These are phyloP conservation scores for Hesperophylax magnus DNA, from an alignment of 1,140 invertebrate species.

Conservation along the genomic window DNA sequence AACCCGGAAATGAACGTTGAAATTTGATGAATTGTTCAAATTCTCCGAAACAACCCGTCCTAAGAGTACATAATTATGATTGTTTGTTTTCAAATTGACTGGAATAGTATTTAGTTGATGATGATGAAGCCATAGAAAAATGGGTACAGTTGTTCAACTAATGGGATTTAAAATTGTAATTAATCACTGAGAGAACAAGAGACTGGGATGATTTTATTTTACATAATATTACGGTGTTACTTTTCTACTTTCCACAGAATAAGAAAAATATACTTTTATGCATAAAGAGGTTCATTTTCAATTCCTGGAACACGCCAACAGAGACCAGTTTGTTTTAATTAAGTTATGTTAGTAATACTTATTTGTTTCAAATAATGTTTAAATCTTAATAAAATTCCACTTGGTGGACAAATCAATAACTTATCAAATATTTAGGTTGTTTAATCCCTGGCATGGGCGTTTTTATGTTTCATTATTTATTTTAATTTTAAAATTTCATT, in stretches of 20 bases:
- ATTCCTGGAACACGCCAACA: conserved; percentile 7
- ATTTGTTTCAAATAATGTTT: conserved; percentile 10
- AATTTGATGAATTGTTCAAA: no score
- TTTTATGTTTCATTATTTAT: conserved; percentile 43
- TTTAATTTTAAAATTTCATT: conserved; percentile 49
- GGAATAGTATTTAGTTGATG: neutral
- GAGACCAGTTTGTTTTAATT: conserved; percentile 27
- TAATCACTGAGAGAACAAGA: no score
- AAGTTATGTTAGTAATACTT: neutral
- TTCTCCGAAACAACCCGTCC: no score
- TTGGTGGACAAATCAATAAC: conserved; percentile 49
- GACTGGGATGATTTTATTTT: no score
- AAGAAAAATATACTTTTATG: no score
- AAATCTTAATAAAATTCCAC: conserved; percentile 49
- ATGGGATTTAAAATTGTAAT: neutral
- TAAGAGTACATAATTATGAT: no score
- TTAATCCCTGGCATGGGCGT: conserved; percentile 49
- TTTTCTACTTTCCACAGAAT: no score
- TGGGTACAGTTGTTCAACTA: neutral
- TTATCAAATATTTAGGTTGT: conserved; percentile 42
- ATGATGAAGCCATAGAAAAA: neutral
- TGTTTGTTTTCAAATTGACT: conserved; percentile 36
- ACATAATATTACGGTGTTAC: no score
- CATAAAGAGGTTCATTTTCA: neutral
- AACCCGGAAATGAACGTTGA: no score